These are phyloP conservation scores for Portevinia maculata DNA, from an alignment of 2,888 invertebrate genomes.

Conservation along the genomic window DNA sequence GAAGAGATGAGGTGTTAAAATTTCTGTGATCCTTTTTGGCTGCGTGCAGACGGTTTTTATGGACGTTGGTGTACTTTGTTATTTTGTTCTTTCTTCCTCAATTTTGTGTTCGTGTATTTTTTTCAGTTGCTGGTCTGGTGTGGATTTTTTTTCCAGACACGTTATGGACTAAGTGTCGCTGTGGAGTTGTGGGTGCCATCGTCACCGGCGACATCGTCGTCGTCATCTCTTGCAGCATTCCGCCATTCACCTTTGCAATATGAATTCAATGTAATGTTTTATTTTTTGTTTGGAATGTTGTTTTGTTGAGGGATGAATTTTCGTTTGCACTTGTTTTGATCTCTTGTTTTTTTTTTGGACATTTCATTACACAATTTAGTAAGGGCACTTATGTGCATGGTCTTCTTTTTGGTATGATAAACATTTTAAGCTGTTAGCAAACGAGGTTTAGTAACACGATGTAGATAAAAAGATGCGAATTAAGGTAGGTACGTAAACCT, in stretches of 20 bases:
- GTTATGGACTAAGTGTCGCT: slow-evolving; percentile 58
- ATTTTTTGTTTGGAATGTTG: not conserved
- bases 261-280: slow-evolving; percentile 35
- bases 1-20: slow-evolving; percentile 74
- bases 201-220: slow-evolving; percentile 12
- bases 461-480: too few species aligned
- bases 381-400: too few species aligned
- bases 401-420: too few species aligned
- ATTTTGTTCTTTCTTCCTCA: slow-evolving; percentile 17
- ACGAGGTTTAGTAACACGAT: too few species aligned
- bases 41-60: slow-evolving; percentile 74
- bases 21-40: slow-evolving; percentile 73
- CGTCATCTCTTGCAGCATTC: slow-evolving; percentile 40
- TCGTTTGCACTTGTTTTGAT: not conserved
- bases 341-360: not conserved
- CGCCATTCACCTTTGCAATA: slow-evolving; percentile 42
- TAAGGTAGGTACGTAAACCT: too few species aligned
- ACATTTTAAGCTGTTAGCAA: too few species aligned
- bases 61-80: slow-evolving; percentile 66
- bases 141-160: slow-evolving; percentile 68
- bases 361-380: not conserved
- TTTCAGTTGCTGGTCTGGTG: slow-evolving; percentile 49
- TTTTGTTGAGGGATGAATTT: not conserved
- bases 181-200: slow-evolving; percentile 46
- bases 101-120: slow-evolving; percentile 29